Percentiles rank a stretch among this genome's conserved stretches.
Conservation (phyloP, 2,888 invertebrate species). For the Harpalus rubripes region DNA sequence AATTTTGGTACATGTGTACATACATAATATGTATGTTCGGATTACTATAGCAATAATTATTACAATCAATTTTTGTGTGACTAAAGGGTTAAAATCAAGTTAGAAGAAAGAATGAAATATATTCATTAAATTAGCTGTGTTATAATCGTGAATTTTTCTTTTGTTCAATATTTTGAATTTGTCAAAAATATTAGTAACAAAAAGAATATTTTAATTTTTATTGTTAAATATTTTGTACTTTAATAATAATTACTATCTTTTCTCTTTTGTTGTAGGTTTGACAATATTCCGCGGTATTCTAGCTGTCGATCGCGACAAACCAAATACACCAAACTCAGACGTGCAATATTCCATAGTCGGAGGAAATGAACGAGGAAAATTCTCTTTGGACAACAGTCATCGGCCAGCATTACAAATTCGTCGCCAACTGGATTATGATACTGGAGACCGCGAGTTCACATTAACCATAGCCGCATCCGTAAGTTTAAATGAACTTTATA, state of each 20-base stretch:
- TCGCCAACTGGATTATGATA: constrained; percentile 88
- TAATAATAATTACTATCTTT: neutral
- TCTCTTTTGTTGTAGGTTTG: constrained; percentile 79
- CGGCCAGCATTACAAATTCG: constrained; percentile 87
- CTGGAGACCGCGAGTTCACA: constrained; percentile 87
- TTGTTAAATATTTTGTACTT: neutral
- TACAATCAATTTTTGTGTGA: too few relatives aligned
- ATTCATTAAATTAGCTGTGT: too few relatives aligned
- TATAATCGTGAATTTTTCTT: too few relatives aligned
- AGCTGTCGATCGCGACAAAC: constrained; percentile 91
- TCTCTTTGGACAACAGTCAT: constrained; percentile 89
- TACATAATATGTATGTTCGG: too few relatives aligned
- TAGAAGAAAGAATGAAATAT: too few relatives aligned
- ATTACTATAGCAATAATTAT: too few relatives aligned
- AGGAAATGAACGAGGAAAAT: constrained; percentile 87
- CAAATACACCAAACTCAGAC: constrained; percentile 93
- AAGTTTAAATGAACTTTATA: constrained; percentile 72
- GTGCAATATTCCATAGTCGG: constrained; percentile 88
- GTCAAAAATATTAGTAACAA: too few relatives aligned
- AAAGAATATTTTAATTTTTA: too few relatives aligned
- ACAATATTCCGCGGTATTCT: constrained; percentile 90
- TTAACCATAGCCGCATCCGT: constrained; percentile 89
- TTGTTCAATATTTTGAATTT: too few relatives aligned
- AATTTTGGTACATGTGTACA: too few relatives aligned
- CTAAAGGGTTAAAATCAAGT: too few relatives aligned